A percentile compares a stretch with the other conserved stretches of the same genome.
Conservation (phyloP, 2,113 vertebrate species). For the Chlamydotis undulata region DNA sequence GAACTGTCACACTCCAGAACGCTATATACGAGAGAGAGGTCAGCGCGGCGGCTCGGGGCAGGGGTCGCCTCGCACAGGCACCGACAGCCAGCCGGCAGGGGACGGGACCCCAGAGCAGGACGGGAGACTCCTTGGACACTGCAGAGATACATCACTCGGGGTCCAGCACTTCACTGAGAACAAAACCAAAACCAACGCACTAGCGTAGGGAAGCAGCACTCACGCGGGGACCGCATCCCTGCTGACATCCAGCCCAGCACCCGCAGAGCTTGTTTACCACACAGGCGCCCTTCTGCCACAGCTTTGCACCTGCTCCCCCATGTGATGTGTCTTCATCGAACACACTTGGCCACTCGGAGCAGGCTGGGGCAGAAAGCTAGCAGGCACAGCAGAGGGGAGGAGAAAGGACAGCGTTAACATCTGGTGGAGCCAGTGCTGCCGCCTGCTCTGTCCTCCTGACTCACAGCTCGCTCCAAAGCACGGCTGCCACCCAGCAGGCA, state of each 20-base stretch:
- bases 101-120: neutral
- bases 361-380: neutral
- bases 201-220: neutral
- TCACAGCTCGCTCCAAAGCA: neutral
- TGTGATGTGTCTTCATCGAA: fast-evolving
- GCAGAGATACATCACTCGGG: neutral
- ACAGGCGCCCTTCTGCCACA: fast-evolving
- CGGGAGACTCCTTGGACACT: neutral
- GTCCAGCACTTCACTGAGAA: neutral
- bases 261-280: fast-evolving
- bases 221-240: fast-evolving
- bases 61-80: neutral
- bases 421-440: neutral
- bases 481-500: neutral
- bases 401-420: fast-evolving
- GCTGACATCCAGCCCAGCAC: fast-evolving
- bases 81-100: neutral
- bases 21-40: slow-evolving; percentile 37
- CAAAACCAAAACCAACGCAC: neutral
- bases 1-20: slow-evolving; percentile 51
- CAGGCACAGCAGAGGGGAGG: neutral
- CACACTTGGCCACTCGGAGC: fast-evolving
- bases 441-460: neutral
- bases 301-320: neutral
- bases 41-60: neutral